Percentiles rank a stretch among this genome's conserved stretches.
These are phyloP conservation scores for Diadema setosum DNA, from an alignment of 35 echinoderm and acorn worm genomes.

Conservation along the genomic window DNA sequence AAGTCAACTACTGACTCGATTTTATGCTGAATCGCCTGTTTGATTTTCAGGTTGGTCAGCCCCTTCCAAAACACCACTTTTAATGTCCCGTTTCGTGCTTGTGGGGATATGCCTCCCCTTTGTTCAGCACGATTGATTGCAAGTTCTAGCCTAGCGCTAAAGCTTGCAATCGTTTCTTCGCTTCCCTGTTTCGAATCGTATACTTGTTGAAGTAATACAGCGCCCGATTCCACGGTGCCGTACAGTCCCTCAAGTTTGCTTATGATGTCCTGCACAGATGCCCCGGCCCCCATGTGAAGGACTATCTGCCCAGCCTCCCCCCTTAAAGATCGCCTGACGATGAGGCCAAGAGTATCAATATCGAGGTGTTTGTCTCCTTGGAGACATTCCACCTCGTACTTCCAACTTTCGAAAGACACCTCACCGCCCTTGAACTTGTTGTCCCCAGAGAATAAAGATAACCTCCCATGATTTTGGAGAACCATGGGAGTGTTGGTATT, in stretches of 20 bases:
- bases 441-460: background rate
- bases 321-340: background rate
- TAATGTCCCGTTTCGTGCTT: background rate
- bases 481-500: too few species aligned
- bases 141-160: background rate
- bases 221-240: background rate
- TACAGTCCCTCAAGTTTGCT: too few species aligned
- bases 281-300: background rate
- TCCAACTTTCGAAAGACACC: background rate
- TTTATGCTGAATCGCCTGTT: background rate
- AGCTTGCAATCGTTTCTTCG: background rate
- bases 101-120: background rate
- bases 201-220: background rate
- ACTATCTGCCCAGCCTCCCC: background rate
- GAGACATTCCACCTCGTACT: background rate
- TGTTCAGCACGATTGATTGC: background rate
- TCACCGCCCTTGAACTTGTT: background rate
- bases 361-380: too few species aligned
- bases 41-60: background rate
- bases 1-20: too few species aligned
- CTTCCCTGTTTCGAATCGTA: background rate
- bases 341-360: background rate
- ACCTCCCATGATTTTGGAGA: background rate
- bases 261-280: background rate
- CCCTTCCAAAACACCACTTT: background rate